phyloP scores from a whole-genome alignment of 2,888 invertebrate genomes.

The Aricia artaxerxes region DNA sequence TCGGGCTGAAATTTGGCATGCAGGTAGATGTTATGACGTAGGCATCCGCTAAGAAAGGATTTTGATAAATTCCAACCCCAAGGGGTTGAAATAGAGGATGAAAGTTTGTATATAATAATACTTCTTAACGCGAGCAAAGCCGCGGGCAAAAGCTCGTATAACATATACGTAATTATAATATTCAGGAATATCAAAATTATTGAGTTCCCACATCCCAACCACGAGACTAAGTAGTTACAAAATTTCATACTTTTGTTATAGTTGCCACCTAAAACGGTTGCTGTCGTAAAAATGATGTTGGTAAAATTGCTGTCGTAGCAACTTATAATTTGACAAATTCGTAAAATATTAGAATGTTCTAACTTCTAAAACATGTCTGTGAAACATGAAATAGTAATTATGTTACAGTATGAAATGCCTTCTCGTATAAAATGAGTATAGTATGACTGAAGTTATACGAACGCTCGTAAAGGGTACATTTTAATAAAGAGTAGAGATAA shows the following conservation, averaged over 20 bases:
- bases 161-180: too few species aligned
- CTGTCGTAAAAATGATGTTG: too few species aligned
- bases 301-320: neutral
- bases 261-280: neutral
- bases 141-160: too few species aligned
- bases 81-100: too few species aligned
- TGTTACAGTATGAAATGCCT: slow-evolving; percentile 9
- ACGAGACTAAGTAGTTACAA: neutral
- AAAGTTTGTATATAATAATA: too few species aligned
- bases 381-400: neutral
- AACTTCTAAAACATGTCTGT: neutral
- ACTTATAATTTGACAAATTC: neutral
- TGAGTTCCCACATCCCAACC: too few species aligned
- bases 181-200: too few species aligned
- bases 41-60: too few species aligned
- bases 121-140: too few species aligned
- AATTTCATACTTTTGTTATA: neutral
- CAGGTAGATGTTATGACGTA: too few species aligned
- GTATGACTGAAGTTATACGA: neutral
- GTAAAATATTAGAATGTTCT: neutral
- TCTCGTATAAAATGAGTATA: neutral
- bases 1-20: too few species aligned
- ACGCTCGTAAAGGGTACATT: neutral
- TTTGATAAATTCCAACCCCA: too few species aligned
- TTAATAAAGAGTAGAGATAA: slow-evolving; percentile 1